phyloP scores from a whole-genome alignment of 2,888 invertebrate species.

The Parasteatoda lunata region DNA sequence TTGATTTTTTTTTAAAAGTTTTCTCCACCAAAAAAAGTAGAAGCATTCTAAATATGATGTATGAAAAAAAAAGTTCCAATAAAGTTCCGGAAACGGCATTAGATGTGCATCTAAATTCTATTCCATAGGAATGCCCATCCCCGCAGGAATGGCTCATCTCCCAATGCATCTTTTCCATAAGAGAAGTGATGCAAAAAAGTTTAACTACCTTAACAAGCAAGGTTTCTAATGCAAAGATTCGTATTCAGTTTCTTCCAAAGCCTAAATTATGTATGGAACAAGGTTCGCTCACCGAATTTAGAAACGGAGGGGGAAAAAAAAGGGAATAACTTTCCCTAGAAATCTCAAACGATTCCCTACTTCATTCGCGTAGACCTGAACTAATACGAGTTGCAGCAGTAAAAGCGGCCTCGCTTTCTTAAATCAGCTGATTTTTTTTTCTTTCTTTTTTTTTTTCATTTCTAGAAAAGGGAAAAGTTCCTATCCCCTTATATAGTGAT shows the following conservation, averaged over 20 bases:
- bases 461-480: background rate
- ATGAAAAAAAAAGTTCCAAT: slow-evolving; percentile 1
- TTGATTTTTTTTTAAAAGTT: too few relatives aligned
- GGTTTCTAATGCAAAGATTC: slow-evolving; percentile 1
- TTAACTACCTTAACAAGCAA: slow-evolving; percentile 63
- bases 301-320: background rate
- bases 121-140: background rate
- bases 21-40: background rate
- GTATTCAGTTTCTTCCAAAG: background rate
- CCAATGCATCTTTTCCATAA: background rate
- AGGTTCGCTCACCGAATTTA: background rate
- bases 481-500: background rate
- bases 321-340: background rate
- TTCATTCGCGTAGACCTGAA: background rate
- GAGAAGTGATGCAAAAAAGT: slow-evolving; percentile 50
- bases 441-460: background rate
- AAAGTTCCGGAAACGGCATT: background rate
- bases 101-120: slow-evolving; percentile 5
- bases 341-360: background rate
- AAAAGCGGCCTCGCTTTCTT: background rate
- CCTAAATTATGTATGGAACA: slow-evolving; percentile 2
- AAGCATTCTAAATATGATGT: background rate
- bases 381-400: slow-evolving; percentile 4
- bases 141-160: background rate
- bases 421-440: background rate